phyloP scores from a whole-genome alignment of 2,113 vertebrate species.

The Semicossyphus pulcher region DNA sequence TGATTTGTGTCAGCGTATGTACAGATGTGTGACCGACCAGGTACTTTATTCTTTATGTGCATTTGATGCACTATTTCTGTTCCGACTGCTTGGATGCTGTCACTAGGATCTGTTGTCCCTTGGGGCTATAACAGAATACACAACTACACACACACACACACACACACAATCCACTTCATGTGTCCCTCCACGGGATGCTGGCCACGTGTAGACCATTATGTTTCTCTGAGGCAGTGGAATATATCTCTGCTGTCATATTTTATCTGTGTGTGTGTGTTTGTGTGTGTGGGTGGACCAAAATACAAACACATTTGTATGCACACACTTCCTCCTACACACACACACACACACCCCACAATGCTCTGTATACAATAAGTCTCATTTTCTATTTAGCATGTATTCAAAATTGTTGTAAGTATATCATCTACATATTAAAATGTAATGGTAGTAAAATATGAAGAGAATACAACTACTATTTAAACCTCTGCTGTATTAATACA shows the following conservation, averaged over 20 bases:
- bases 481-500: too few relatives aligned
- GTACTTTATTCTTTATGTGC: neutral
- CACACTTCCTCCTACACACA: neutral
- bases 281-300: neutral
- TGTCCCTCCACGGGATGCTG: slow-evolving; percentile 9
- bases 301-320: neutral
- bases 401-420: too few relatives aligned
- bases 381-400: too few relatives aligned
- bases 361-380: too few relatives aligned
- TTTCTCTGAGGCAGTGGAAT: neutral
- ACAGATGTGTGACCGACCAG: neutral
- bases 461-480: too few relatives aligned
- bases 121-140: neutral
- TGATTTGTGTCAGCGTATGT: neutral
- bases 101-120: neutral
- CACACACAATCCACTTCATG: slow-evolving; percentile 1
- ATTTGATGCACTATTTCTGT: neutral
- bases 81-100: slow-evolving; percentile 7
- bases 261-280: neutral
- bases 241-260: slow-evolving; percentile 10
- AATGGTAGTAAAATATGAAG: too few relatives aligned
- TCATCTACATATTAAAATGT: too few relatives aligned
- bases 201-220: slow-evolving; percentile 11
- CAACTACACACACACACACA: neutral
- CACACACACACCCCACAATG: neutral